A percentile compares a stretch with the other conserved stretches of the same genome.
Evolutionary conservation across 2,888 invertebrate species (phyloP).

Genomic region (Drosophila neotestacea): DNA sequence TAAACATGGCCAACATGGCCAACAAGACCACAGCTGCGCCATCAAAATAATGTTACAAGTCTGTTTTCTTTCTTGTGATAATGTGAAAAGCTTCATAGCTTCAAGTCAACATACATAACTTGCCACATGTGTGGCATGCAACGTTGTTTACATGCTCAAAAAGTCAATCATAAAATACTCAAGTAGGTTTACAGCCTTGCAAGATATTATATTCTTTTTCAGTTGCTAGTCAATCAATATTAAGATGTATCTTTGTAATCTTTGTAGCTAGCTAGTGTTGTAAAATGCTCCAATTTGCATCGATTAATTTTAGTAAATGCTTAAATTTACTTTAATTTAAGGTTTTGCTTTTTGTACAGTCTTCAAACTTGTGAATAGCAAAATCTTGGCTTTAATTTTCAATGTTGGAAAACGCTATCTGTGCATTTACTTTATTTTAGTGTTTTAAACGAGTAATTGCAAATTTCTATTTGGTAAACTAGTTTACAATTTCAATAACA

Average conservation of each 20-base stretch:
- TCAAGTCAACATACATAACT: neutral
- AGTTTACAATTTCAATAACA: too few relatives aligned
- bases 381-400: neutral
- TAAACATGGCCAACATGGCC: constrained; percentile 24
- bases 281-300: neutral
- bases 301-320: neutral
- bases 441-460: too few relatives aligned
- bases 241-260: neutral
- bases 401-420: constrained; percentile 11
- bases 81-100: neutral
- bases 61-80: neutral
- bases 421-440: neutral
- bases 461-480: too few relatives aligned
- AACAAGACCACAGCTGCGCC: constrained; percentile 8
- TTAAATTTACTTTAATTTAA: neutral
- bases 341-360: neutral
- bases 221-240: neutral
- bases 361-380: neutral
- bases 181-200: neutral
- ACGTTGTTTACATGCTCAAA: neutral
- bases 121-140: constrained; percentile 17
- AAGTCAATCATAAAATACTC: constrained; percentile 12
- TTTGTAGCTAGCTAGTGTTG: neutral
- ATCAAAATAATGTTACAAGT: constrained; percentile 10
- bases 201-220: neutral